Evolutionary conservation across 2,113 vertebrate genomes (phyloP).

Genomic region (Anguilla rostrata): DNA sequence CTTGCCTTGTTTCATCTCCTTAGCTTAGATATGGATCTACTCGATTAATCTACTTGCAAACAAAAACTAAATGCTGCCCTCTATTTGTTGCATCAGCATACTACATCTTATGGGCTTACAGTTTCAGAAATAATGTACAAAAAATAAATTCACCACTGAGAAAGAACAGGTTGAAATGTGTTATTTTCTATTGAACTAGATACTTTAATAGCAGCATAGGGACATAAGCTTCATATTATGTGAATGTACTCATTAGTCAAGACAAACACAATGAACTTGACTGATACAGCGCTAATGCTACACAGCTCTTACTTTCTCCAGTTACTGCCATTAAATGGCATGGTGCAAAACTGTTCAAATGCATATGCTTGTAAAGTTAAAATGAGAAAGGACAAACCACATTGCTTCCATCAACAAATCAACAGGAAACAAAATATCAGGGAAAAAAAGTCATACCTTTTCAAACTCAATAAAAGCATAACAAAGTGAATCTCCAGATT

Average conservation of each 20-base stretch:
- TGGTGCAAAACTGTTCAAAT: not conserved
- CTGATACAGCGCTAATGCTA: not conserved
- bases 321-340: not conserved
- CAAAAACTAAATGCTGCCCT: conserved; percentile 7
- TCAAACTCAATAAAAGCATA: conserved; percentile 99
- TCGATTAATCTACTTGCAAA: not conserved
- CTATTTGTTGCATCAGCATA: conserved; percentile 1
- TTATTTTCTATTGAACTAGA: not conserved
- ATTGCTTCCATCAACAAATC: too few relatives aligned
- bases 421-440: too few relatives aligned
- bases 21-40: not conserved
- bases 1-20: not conserved
- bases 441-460: conserved; percentile 72
- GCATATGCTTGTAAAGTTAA: not conserved
- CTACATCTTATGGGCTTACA: not conserved
- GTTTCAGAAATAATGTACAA: not conserved
- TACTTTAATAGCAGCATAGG: not conserved
- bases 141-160: not conserved
- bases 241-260: not conserved
- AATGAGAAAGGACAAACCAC: too few relatives aligned
- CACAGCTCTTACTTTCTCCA: not conserved
- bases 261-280: too few relatives aligned
- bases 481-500: conserved; percentile 92
- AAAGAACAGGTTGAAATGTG: not conserved
- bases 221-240: not conserved